Percentiles rank a stretch among this genome's conserved stretches.
Conservation (phyloP, 2,888 invertebrate species). For the Cyaniris semiargus region DNA sequence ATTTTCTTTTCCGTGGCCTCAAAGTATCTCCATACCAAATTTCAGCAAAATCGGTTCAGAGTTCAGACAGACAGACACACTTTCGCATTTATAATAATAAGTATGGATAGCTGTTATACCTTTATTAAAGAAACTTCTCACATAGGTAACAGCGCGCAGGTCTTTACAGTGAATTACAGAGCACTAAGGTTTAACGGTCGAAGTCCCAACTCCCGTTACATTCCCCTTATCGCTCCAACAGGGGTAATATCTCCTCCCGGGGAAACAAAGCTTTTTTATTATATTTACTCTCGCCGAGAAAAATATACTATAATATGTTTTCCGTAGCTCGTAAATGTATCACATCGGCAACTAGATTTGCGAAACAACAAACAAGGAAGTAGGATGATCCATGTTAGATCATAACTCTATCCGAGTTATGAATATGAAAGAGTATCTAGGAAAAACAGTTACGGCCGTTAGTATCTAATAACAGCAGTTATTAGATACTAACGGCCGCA, state of each 20-base stretch:
- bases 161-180: constrained; percentile 6
- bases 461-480: no score
- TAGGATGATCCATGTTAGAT: background rate
- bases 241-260: background rate
- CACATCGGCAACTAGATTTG: background rate
- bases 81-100: no score
- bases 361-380: background rate
- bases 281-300: constrained; percentile 11
- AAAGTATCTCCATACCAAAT: no score
- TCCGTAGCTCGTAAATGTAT: background rate
- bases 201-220: constrained; percentile 14
- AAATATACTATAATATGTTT: constrained; percentile 10
- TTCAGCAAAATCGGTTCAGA: no score
- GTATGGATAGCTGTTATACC: background rate
- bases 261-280: constrained; percentile 13
- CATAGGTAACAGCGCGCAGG: background rate
- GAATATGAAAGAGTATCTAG: background rate
- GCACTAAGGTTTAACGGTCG: constrained; percentile 20
- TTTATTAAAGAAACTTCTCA: background rate
- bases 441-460: background rate
- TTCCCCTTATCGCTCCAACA: constrained; percentile 17
- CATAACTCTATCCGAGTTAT: background rate
- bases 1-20: no score
- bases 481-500: no score
- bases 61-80: no score